A percentile compares a stretch with the other conserved stretches of the same genome.
Evolutionary conservation across 2,888 invertebrate species (phyloP).

Genomic region (Sarcophaga subvicina): DNA sequence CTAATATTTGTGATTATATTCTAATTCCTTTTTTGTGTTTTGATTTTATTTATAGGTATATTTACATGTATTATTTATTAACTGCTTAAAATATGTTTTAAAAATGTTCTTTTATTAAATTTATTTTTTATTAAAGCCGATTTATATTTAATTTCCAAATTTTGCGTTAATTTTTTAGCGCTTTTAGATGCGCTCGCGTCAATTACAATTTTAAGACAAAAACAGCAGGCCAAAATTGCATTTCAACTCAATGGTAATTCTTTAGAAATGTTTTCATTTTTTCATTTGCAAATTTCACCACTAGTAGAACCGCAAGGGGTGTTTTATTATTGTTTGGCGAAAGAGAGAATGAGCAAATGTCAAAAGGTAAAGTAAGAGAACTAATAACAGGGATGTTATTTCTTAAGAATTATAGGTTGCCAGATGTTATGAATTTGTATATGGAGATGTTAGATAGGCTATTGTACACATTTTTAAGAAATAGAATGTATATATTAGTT

Average conservation of each 20-base stretch:
- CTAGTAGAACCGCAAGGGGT: not conserved
- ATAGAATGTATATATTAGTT: too few species aligned
- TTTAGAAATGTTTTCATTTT: slow-evolving; percentile 21
- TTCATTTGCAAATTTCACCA: slow-evolving; percentile 3
- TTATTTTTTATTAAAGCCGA: slow-evolving; percentile 32
- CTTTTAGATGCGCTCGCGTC: slow-evolving; percentile 63
- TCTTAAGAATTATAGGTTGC: not conserved
- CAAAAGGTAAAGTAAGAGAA: not conserved
- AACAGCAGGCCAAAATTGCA: slow-evolving; percentile 45
- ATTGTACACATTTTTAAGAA: too few species aligned
- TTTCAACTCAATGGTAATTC: slow-evolving; percentile 43
- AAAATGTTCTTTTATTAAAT: not conserved
- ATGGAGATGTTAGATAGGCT: too few species aligned
- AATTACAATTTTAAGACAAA: slow-evolving; percentile 67
- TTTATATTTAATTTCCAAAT: slow-evolving; percentile 29
- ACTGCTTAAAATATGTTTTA: too few species aligned
- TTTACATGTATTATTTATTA: slow-evolving; percentile 48
- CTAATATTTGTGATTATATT: too few species aligned
- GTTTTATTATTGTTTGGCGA: not conserved
- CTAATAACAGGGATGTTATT: not conserved
- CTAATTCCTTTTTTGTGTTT: slow-evolving; percentile 3
- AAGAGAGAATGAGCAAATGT: slow-evolving; percentile 19
- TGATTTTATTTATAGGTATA: slow-evolving; percentile 28
- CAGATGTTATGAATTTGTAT: not conserved
- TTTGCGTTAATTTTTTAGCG: slow-evolving; percentile 45